Evolutionary conservation across 2,797 vertebrate species (phyloP).

Genomic region (Leptodactylus fallax): DNA sequence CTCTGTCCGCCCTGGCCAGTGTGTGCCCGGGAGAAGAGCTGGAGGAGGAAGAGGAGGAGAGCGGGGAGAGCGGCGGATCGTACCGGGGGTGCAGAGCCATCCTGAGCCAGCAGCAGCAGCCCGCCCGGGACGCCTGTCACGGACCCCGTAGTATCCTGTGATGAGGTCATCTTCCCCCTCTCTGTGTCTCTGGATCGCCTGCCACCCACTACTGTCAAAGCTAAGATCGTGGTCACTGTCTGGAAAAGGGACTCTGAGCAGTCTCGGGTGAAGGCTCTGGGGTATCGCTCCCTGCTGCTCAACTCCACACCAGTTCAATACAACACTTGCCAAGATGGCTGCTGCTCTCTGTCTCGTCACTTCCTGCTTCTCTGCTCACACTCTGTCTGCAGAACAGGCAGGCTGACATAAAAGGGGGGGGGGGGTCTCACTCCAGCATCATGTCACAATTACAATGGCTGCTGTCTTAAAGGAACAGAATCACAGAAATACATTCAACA

Average conservation of each 20-base stretch:
- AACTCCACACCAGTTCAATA: constrained; percentile 86
- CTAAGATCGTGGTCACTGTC: constrained; percentile 94
- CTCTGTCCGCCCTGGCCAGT: constrained; percentile 88
- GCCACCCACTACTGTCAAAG: constrained; percentile 88
- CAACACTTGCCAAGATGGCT: no score
- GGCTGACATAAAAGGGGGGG: no score
- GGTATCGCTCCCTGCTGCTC: constrained; percentile 89
- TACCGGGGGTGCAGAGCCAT: constrained; percentile 82
- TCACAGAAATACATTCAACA: no score
- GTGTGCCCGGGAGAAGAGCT: constrained; percentile 85
- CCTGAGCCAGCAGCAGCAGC: constrained; percentile 79
- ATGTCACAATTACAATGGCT: no score
- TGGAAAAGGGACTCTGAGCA: constrained; percentile 91
- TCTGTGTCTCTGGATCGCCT: constrained; percentile 90
- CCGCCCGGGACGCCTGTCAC: constrained; percentile 81
- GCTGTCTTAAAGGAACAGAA: no score
- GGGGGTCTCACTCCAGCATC: no score
- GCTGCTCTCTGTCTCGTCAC: no score
- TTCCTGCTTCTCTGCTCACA: no score
- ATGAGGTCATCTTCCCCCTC: constrained; percentile 93
- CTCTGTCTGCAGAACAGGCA: no score
- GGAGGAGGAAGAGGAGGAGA: constrained; percentile 70
- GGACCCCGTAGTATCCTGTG: constrained; percentile 87
- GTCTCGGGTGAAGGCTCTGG: constrained; percentile 86
- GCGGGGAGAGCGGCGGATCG: constrained; percentile 66